Evolutionary conservation across 92 coral and sea anemone genomes (phyloP), one percentile per base, ranked within the genome.

Genomic region (Phenganax subtilis): DNA sequence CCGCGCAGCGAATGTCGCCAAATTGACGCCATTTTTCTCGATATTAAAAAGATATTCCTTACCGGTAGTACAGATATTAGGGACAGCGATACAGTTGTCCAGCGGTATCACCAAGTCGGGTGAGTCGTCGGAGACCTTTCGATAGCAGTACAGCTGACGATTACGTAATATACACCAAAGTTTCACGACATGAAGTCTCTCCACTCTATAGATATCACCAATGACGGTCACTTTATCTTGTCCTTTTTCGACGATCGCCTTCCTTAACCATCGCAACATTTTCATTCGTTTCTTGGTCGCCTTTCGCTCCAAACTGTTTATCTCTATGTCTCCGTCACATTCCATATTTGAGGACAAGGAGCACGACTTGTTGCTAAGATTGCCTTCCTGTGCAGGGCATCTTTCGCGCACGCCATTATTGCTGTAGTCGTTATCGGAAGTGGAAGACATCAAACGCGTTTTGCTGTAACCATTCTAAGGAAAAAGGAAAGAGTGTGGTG

Each of bases 121-220:
- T 72, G 87, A 89, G 27, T 92, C 92, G 75, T 91, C 92, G 61
- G 87, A 90, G 61, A 93, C 90, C 31, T 81, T 88, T 72, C 84
- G 92, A 79, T 90, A 93, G 83, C 98, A 91, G 84, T 88, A 86
- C 47, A 93, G 83, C 44, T 91, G 90, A 15, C 93, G 91, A 58
- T 91, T 92, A 20, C 97, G 90, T 9, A 93, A 80, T 51, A 91
- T 80, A 73, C 94, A 91, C 98, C 98, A 93, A 15, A 96, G 91
- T 55, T 91, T 91, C 52, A 81, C 54, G 57, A 75, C 85, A 3
- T 85, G 84, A 0, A 55, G 55, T 0, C 70, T 56, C 47, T 87
- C 90, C 44, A 80, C 80, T 75, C 82, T 90, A 83, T 88, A 72
- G 8, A 92, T 92, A 69, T 93, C 89, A 12, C 98, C 98, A 12